phyloP scores from a whole-genome alignment of 2,797 vertebrate genomes.

The Toxotes lorentzi region DNA sequence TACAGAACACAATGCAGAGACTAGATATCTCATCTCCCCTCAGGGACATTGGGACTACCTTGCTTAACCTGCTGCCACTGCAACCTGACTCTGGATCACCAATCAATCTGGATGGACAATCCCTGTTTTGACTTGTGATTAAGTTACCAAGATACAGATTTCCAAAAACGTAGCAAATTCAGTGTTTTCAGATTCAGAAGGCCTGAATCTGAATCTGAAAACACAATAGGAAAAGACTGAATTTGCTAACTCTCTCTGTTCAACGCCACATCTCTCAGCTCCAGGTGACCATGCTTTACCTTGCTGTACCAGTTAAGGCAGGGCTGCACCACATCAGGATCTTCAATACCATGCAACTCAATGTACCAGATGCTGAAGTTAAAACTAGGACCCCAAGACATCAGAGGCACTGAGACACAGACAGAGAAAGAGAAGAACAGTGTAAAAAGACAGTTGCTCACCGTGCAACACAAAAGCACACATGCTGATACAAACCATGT shows the following conservation, averaged over 20 bases:
- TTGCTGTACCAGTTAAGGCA: conserved; percentile 99
- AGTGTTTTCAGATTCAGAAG: conserved; percentile 9
- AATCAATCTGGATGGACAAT: too few species aligned
- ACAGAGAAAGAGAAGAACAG: background rate
- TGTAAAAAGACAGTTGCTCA: background rate
- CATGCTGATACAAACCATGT: background rate
- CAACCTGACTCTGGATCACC: too few species aligned
- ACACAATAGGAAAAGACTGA: too few species aligned
- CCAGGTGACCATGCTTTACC: conserved; percentile 83
- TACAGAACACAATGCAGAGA: too few species aligned
- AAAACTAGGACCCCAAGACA: conserved; percentile 99
- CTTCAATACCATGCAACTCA: conserved; percentile 98
- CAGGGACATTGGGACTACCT: too few species aligned
- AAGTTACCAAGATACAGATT: background rate
- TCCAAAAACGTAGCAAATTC: background rate
- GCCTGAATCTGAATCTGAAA: background rate
- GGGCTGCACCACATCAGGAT: conserved; percentile 97
- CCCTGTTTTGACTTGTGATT: background rate
- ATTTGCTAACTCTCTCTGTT: background rate
- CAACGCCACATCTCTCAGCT: background rate
- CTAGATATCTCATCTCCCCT: too few species aligned
- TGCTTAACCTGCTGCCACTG: too few species aligned
- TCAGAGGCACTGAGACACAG: conserved; percentile 91
- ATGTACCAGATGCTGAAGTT: conserved; percentile 99
- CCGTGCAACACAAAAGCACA: background rate